phyloP scores from a whole-genome alignment of 1,140 invertebrate species.

The Drosophila nebulosa region DNA sequence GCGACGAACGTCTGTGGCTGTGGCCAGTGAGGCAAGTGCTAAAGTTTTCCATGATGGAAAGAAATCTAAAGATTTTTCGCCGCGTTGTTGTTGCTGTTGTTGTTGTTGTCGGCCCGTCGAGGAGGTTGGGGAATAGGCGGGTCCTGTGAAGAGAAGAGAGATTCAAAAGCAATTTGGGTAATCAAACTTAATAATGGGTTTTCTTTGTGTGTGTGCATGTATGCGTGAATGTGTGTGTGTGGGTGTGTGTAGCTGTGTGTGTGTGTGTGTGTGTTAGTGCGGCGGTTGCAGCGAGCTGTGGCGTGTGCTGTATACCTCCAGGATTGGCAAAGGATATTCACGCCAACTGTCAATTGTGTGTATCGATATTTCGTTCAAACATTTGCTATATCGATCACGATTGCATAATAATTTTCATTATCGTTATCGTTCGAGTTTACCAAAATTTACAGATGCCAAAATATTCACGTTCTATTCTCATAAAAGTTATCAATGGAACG shows the following conservation, averaged over 20 bases:
- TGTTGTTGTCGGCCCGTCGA: conserved; percentile 28
- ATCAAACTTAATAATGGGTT: background rate
- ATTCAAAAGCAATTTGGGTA: background rate
- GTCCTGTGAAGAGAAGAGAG: conserved; percentile 37
- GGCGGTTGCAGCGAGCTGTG: conserved; percentile 42
- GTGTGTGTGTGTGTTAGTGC: conserved; percentile 4
- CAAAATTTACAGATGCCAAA: too few relatives aligned
- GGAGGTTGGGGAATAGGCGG: conserved; percentile 43
- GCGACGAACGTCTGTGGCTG: conserved; percentile 33
- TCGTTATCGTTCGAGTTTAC: too few relatives aligned
- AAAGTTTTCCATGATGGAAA: conserved; percentile 77
- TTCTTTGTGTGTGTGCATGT: background rate
- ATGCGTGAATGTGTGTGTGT: background rate
- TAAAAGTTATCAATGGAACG: too few relatives aligned
- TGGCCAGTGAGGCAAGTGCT: conserved; percentile 66
- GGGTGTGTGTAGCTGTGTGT: background rate
- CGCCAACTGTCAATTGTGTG: background rate
- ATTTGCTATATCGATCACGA: too few relatives aligned
- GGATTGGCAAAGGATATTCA: conserved; percentile 18
- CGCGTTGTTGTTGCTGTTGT: conserved; percentile 35
- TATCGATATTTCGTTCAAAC: background rate
- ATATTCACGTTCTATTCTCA: too few relatives aligned
- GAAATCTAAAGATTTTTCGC: conserved; percentile 68
- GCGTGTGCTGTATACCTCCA: conserved; percentile 18
- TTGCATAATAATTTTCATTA: too few relatives aligned